Conservation (phyloP, 2,888 invertebrate species). For the Trachelus tabidus region DNA sequence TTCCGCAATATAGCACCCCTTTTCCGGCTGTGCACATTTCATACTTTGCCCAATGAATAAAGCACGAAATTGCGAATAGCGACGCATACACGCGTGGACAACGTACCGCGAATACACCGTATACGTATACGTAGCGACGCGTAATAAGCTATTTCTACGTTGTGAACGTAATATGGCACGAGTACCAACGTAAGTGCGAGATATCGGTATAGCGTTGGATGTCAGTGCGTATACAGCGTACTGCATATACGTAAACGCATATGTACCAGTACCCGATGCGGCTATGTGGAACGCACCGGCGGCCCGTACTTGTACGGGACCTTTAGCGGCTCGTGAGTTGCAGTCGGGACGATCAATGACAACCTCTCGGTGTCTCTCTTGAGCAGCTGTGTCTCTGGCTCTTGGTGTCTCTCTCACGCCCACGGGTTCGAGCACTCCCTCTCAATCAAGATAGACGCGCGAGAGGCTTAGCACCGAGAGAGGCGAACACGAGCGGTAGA, state of each 20-base stretch:
- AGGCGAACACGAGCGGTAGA: slow-evolving; percentile 26
- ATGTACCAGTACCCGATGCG: not conserved
- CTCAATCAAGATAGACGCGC: slow-evolving; percentile 65
- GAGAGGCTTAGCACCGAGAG: slow-evolving; percentile 57
- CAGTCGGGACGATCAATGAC: slow-evolving; percentile 64
- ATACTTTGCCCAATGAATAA: not conserved
- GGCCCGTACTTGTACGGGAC: slow-evolving; percentile 61
- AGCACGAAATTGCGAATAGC: not conserved
- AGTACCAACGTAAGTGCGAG: not conserved
- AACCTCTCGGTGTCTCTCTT: slow-evolving; percentile 45
- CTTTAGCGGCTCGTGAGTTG: slow-evolving; percentile 62
- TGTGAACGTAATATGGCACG: not conserved
- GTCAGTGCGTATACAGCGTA: not conserved
- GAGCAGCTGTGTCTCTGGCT: slow-evolving; percentile 37
- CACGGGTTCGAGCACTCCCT: slow-evolving; percentile 45
- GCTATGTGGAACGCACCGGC: slow-evolving; percentile 2
- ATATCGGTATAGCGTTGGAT: not conserved
- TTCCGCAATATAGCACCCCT: not conserved
- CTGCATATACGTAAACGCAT: not conserved
- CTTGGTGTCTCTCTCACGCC: slow-evolving; percentile 31
- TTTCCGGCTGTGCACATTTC: not conserved
- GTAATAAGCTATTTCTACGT: not conserved
- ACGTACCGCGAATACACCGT: slow-evolving; percentile 8
- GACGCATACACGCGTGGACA: not conserved
- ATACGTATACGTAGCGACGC: slow-evolving; percentile 6